Evolutionary conservation across 2,888 invertebrate species (phyloP).

Genomic region (Sylvicola cinctus): DNA sequence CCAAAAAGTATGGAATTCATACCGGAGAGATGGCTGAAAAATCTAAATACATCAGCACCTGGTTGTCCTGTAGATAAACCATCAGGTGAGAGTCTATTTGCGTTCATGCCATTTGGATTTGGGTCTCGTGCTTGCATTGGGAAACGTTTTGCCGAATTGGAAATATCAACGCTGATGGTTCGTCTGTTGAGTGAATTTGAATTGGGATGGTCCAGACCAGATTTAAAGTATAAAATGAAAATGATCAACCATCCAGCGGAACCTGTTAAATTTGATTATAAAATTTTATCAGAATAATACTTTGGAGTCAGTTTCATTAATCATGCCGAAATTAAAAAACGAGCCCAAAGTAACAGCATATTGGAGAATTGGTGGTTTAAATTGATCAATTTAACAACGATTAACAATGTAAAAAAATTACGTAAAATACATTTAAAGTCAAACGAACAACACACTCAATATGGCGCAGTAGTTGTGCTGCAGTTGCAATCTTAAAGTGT

Average conservation of each 20-base stretch:
- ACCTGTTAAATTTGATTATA: not conserved
- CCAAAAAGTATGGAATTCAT: conserved; percentile 36
- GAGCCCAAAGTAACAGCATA: no score
- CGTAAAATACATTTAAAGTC: no score
- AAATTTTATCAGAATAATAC: no score
- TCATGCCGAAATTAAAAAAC: no score
- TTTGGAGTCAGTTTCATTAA: no score
- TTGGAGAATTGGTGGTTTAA: no score
- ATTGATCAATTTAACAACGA: no score
- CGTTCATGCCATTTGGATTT: conserved; percentile 42
- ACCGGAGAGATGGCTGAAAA: conserved; percentile 54
- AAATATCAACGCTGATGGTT: conserved; percentile 34
- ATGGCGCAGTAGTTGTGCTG: no score
- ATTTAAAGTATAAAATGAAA: not conserved
- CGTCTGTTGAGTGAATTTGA: conserved; percentile 9
- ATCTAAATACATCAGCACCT: no score
- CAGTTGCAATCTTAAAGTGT: no score
- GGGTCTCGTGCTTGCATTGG: conserved; percentile 52
- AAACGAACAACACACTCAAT: no score
- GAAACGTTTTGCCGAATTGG: conserved; percentile 50
- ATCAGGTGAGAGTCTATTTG: conserved; percentile 16
- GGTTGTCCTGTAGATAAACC: conserved; percentile 6
- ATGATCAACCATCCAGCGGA: not conserved
- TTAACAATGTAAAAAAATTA: no score
- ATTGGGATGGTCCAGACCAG: not conserved